A percentile compares a stretch with the other conserved stretches of the same genome.
Conservation (phyloP, 1,140 invertebrate species). For the Anastrepha obliqua region DNA sequence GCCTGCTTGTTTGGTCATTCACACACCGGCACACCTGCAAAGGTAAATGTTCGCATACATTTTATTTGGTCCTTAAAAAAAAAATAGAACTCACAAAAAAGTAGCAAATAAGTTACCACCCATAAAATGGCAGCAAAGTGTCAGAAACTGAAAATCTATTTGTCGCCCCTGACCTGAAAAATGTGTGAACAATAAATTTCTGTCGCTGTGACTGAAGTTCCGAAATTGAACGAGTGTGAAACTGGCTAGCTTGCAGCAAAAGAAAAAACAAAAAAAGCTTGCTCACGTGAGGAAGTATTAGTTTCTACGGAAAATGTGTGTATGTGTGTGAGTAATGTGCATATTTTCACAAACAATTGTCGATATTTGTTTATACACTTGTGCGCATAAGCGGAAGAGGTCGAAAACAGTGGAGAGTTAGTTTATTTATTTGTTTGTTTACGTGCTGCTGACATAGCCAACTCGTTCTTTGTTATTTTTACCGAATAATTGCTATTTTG, state of each 20-base stretch:
- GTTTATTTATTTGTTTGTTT: slow-evolving; percentile 52
- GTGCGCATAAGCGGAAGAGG: slow-evolving; percentile 20
- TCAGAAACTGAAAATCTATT: slow-evolving; percentile 47
- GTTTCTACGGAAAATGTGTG: too few species aligned
- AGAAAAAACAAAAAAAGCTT: too few species aligned
- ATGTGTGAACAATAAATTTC: slow-evolving; percentile 51
- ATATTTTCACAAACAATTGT: slow-evolving; percentile 31
- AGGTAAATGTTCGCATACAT: slow-evolving; percentile 36
- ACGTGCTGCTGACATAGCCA: neutral
- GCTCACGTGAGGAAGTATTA: neutral
- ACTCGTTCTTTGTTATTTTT: neutral
- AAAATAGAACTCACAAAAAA: slow-evolving; percentile 8
- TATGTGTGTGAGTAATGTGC: neutral
- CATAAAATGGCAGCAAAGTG: slow-evolving; percentile 37
- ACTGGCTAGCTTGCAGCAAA: too few species aligned
- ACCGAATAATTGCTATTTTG: neutral
- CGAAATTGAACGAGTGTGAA: slow-evolving; percentile 37
- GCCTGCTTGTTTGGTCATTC: neutral
- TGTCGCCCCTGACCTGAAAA: slow-evolving; percentile 45
- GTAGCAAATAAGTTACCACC: slow-evolving; percentile 22
- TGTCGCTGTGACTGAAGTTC: slow-evolving; percentile 38
- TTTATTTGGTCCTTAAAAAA: neutral
- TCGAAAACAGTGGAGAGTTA: neutral
- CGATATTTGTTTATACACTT: neutral
- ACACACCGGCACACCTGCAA: neutral